A percentile compares a stretch with the other conserved stretches of the same genome.
Conservation (phyloP, 2,888 invertebrate genomes). For the Lasioglossum pauxillum region DNA sequence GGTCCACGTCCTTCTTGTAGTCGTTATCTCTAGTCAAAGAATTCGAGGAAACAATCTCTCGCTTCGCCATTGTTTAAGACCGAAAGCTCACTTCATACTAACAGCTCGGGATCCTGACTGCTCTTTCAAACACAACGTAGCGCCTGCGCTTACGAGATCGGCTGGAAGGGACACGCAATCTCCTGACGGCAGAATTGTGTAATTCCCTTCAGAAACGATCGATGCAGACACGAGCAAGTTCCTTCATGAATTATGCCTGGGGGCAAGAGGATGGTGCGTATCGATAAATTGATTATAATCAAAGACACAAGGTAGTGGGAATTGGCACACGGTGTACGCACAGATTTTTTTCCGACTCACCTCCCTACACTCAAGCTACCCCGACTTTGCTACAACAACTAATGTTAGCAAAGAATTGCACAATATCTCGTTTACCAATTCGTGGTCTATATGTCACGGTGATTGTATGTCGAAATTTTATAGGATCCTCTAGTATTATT, state of each 20-base stretch:
- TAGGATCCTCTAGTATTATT: background rate
- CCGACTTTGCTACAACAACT: background rate
- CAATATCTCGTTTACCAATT: background rate
- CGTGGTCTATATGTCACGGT: background rate
- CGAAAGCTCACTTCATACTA: background rate
- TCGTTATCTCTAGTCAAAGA: background rate
- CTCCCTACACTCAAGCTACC: background rate
- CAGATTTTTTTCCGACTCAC: background rate
- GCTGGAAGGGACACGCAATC: background rate
- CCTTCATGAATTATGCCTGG: background rate
- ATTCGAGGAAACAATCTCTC: rapidly evolving
- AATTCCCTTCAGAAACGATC: background rate
- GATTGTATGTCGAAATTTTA: background rate
- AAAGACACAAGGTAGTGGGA: background rate
- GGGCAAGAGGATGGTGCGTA: background rate
- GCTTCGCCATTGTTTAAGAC: conserved; percentile 25
- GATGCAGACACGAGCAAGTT: background rate
- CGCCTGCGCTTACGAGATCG: background rate
- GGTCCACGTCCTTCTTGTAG: background rate
- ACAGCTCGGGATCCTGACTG: rapidly evolving
- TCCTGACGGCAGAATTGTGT: background rate
- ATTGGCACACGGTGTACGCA: background rate
- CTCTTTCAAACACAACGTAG: too few relatives aligned
- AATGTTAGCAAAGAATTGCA: background rate
- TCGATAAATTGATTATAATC: background rate